phyloP scores from a whole-genome alignment of 1,140 invertebrate species.

The Ceratosolen solmsi region DNA sequence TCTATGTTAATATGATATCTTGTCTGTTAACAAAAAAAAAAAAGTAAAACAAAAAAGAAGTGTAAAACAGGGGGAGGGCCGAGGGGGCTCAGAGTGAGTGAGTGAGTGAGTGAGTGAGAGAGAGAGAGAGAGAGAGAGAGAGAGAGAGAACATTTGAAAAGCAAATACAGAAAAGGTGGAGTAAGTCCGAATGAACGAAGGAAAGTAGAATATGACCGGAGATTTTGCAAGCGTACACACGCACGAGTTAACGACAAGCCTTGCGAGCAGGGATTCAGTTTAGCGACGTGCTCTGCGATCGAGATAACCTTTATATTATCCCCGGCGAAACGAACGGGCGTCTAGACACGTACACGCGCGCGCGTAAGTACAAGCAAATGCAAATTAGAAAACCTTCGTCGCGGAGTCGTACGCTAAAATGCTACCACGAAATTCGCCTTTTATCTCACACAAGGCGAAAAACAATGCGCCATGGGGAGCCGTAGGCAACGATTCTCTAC shows the following conservation, averaged over 20 bases:
- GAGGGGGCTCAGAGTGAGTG: too few relatives aligned
- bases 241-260: constrained; percentile 51
- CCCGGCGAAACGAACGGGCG: background rate
- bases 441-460: constrained; percentile 17
- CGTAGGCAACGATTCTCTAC: background rate
- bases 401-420: background rate
- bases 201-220: constrained; percentile 1
- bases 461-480: constrained; percentile 6
- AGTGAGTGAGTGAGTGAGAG: too few relatives aligned
- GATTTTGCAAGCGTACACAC: background rate
- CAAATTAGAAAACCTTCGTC: constrained; percentile 61
- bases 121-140: too few relatives aligned
- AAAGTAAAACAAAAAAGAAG: too few relatives aligned
- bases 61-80: too few relatives aligned
- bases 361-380: constrained; percentile 54
- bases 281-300: constrained; percentile 62
- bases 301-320: constrained; percentile 66
- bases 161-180: background rate
- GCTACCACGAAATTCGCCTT: background rate
- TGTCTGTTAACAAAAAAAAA: too few relatives aligned
- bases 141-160: background rate
- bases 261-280: constrained; percentile 60
- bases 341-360: background rate
- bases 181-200: background rate
- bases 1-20: too few relatives aligned